Evolutionary conservation across 2,797 vertebrate genomes (phyloP).

Genomic region (Karalla daura): DNA sequence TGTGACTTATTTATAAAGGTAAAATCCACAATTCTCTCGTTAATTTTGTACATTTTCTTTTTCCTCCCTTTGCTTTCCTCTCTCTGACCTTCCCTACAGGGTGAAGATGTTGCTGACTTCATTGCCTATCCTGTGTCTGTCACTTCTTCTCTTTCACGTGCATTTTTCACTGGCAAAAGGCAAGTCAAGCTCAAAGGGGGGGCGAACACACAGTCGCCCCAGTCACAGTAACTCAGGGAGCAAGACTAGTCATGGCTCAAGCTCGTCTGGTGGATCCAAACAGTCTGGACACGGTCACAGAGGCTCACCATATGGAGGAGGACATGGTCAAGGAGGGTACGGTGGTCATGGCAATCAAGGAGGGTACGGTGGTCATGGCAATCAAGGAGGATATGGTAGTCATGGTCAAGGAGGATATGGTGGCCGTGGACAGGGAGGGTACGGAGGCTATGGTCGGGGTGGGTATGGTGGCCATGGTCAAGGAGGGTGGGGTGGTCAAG

Average conservation of each 20-base stretch:
- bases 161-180: slow-evolving; percentile 50
- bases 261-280: slow-evolving; percentile 29
- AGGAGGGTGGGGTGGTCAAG: too few relatives aligned
- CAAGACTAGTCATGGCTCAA: slow-evolving; percentile 47
- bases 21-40: background rate
- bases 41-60: background rate
- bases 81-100: slow-evolving; percentile 12
- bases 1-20: background rate
- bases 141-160: slow-evolving; percentile 37
- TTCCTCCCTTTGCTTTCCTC: background rate
- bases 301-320: slow-evolving; percentile 10
- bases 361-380: background rate
- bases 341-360: slow-evolving; percentile 18
- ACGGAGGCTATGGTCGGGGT: slow-evolving; percentile 29
- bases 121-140: slow-evolving; percentile 35
- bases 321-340: slow-evolving; percentile 7
- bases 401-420: slow-evolving; percentile 75
- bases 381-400: slow-evolving; percentile 17
- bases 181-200: slow-evolving; percentile 3
- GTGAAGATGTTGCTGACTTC: slow-evolving; percentile 50
- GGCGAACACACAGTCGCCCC: background rate
- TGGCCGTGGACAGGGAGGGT: slow-evolving; percentile 58
- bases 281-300: background rate
- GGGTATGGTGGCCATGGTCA: slow-evolving; percentile 39
- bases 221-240: slow-evolving; percentile 8